A percentile compares a stretch with the other conserved stretches of the same genome.
Conservation (phyloP, 2,797 vertebrate species). For the Salmo trutta region DNA sequence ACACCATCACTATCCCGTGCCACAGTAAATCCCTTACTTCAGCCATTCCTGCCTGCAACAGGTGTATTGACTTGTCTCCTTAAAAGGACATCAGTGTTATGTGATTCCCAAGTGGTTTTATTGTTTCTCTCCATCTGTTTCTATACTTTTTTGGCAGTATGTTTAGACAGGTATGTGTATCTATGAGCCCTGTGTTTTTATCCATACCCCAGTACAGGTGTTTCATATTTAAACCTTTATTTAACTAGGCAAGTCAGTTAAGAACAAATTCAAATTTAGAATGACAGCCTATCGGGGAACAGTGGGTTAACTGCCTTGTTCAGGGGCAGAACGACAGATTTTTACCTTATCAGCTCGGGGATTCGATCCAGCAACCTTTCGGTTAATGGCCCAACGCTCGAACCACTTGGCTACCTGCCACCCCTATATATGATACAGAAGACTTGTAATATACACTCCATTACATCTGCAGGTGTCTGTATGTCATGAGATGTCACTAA, state of each 20-base stretch:
- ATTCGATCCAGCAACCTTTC: too few relatives aligned
- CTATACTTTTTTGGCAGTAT: not conserved
- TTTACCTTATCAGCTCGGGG: too few relatives aligned
- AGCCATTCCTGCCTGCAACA: conserved; percentile 9
- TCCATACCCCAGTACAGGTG: not conserved
- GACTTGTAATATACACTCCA: not conserved
- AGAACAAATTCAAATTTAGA: too few relatives aligned
- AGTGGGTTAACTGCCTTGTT: too few relatives aligned
- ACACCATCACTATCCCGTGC: not conserved
- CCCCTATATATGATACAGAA: not conserved
- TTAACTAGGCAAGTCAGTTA: too few relatives aligned
- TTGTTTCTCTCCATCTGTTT: not conserved
- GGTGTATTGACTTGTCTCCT: conserved; percentile 10
- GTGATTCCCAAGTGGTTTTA: not conserved
- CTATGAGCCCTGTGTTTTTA: conserved; percentile 75
- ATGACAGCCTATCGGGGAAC: too few relatives aligned
- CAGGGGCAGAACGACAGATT: too few relatives aligned
- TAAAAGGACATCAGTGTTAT: conserved; percentile 1
- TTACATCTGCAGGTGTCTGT: not conserved
- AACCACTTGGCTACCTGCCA: too few relatives aligned
- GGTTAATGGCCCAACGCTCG: too few relatives aligned
- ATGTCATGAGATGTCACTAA: not conserved
- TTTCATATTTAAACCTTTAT: not conserved
- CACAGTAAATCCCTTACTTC: not conserved
- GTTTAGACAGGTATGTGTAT: not conserved